A percentile compares a stretch with the other conserved stretches of the same genome.
Conservation (phyloP, 2,797 vertebrate species). For the Chelon labrosus region DNA sequence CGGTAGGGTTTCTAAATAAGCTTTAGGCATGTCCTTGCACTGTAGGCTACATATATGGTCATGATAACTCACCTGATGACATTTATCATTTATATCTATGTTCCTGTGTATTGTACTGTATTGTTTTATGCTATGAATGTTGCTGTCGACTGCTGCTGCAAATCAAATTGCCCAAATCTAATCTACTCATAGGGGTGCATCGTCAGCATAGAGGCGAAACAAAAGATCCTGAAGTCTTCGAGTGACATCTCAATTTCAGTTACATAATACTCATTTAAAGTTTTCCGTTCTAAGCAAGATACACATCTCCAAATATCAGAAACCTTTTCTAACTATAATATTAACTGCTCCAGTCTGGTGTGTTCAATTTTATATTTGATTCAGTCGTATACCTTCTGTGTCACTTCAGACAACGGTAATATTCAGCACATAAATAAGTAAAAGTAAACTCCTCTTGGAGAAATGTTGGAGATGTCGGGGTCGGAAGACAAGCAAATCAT, state of each 20-base stretch:
- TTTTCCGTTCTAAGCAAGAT: not conserved
- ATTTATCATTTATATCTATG: too few relatives aligned
- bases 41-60: too few relatives aligned
- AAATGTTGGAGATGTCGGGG: slow-evolving; percentile 3
- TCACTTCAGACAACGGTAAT: slow-evolving; percentile 17
- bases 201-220: not conserved
- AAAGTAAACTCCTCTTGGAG: slow-evolving; percentile 3
- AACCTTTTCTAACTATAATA: not conserved
- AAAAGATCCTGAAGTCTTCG: not conserved
- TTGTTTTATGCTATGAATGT: too few relatives aligned
- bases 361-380: slow-evolving; percentile 23
- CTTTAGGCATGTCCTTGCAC: too few relatives aligned
- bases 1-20: too few relatives aligned
- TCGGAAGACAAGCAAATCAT: slow-evolving; percentile 12
- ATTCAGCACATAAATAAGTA: slow-evolving; percentile 11
- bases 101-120: too few relatives aligned
- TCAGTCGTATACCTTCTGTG: not conserved
- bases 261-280: not conserved
- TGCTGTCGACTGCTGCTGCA: too few relatives aligned
- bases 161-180: too few relatives aligned
- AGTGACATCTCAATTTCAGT: not conserved
- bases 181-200: not conserved
- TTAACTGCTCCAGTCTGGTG: not conserved
- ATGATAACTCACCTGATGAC: too few relatives aligned
- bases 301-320: not conserved